phyloP scores from a whole-genome alignment of 2,113 vertebrate genomes.

The Stictonetta naevosa region DNA sequence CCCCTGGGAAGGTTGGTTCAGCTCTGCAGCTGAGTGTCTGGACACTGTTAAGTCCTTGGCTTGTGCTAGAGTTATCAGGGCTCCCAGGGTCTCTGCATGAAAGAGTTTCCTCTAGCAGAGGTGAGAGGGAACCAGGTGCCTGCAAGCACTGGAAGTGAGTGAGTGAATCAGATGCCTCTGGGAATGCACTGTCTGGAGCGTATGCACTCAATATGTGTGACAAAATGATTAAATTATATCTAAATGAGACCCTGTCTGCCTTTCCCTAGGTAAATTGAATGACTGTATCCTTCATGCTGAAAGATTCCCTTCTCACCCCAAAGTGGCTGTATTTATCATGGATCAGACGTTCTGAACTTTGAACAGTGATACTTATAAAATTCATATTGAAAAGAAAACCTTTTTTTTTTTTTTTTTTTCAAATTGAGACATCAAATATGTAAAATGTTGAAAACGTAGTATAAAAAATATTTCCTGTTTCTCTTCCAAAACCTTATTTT shows the following conservation, averaged over 20 bases:
- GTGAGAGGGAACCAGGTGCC: neutral
- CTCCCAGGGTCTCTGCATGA: neutral
- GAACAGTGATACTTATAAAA: neutral
- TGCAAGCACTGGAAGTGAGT: neutral
- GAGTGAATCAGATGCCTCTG: neutral
- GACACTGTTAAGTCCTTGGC: neutral
- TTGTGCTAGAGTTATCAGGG: neutral
- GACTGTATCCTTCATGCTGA: neutral
- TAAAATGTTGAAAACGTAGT: neutral
- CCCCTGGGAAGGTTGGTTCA: neutral
- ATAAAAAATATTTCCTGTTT: neutral
- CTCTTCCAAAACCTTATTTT: neutral
- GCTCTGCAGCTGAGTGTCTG: neutral
- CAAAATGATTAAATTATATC: neutral
- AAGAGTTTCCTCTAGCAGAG: neutral
- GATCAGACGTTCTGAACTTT: neutral
- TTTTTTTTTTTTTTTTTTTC: neutral
- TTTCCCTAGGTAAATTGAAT: neutral
- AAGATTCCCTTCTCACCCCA: neutral
- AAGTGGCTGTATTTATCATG: neutral
- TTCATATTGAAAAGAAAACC: neutral
- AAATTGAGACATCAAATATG: neutral
- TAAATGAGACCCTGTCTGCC: neutral
- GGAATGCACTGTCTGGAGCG: neutral
- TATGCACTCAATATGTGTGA: neutral